Conservation (phyloP, 2,113 vertebrate genomes). For the Brachyhypopomus occidentalis region DNA sequence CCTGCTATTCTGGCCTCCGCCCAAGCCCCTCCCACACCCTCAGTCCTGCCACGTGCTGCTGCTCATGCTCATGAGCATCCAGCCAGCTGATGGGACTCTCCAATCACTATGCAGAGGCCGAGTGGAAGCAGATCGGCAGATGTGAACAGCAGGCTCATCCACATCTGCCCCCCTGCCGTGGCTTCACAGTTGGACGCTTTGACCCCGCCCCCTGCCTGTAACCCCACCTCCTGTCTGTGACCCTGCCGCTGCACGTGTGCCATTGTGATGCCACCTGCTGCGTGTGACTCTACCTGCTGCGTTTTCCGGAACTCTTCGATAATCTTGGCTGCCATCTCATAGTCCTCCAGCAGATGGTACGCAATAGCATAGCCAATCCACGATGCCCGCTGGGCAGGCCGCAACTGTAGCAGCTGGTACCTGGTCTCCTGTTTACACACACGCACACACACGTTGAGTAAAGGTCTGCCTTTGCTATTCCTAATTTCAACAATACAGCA, state of each 20-base stretch:
- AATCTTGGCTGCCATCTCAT: slow-evolving; percentile 98
- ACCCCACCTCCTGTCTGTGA: no score
- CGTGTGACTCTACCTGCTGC: slow-evolving; percentile 82
- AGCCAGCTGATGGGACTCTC: no score
- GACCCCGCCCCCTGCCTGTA: no score
- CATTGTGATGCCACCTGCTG: no score
- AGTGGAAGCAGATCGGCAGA: no score
- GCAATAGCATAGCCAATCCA: slow-evolving; percentile 99
- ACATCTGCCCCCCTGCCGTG: no score
- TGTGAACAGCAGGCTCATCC: no score
- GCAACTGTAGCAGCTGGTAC: slow-evolving; percentile 93
- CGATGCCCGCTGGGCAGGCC: slow-evolving; percentile 94
- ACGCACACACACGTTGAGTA: background rate
- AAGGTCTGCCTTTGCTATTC: background rate
- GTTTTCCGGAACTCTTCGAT: slow-evolving; percentile 99
- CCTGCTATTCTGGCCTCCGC: background rate
- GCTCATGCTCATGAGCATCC: background rate
- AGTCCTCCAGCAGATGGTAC: slow-evolving; percentile 96
- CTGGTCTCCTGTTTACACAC: slow-evolving; percentile 85
- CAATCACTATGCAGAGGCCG: no score
- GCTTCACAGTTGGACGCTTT: no score
- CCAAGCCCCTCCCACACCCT: background rate
- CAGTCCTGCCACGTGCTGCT: background rate
- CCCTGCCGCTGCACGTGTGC: no score
- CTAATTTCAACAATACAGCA: background rate